Evolutionary conservation across 2,797 vertebrate species (phyloP).

Genomic region (Pachyuromys duprasi): DNA sequence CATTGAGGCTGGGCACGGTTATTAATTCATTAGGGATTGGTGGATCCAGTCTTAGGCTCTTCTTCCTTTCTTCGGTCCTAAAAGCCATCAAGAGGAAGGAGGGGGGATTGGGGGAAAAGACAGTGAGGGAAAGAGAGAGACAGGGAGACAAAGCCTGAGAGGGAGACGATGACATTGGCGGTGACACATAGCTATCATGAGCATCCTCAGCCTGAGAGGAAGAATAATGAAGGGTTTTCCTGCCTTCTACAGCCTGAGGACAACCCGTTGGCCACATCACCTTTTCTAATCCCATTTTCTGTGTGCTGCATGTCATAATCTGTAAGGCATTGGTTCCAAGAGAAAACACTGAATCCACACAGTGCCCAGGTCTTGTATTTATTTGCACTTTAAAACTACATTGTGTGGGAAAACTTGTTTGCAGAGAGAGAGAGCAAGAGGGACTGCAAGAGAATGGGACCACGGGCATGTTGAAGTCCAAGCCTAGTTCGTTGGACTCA

Average conservation of each 20-base stretch:
- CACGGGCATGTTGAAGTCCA: not conserved
- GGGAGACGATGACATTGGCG: slow-evolving; percentile 80
- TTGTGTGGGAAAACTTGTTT: slow-evolving; percentile 59
- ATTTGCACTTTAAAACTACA: slow-evolving; percentile 82
- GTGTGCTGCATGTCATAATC: slow-evolving; percentile 80
- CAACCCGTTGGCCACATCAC: slow-evolving; percentile 73
- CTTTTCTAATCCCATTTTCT: slow-evolving; percentile 79
- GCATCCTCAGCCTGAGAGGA: slow-evolving; percentile 58
- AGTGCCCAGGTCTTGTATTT: slow-evolving; percentile 80
- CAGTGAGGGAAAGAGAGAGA: slow-evolving; percentile 73
- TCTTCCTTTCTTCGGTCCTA: slow-evolving; percentile 74
- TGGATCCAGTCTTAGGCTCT: slow-evolving; percentile 64
- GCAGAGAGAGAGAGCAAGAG: not conserved
- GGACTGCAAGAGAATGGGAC: not conserved
- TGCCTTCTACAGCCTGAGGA: slow-evolving; percentile 81
- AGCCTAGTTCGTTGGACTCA: not conserved
- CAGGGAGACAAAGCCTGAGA: slow-evolving; percentile 81
- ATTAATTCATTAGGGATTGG: slow-evolving; percentile 74
- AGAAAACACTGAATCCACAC: slow-evolving; percentile 73
- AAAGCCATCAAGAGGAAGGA: slow-evolving; percentile 49
- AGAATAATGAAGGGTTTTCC: slow-evolving; percentile 75
- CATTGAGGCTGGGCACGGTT: slow-evolving; percentile 37
- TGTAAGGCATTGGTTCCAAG: slow-evolving; percentile 77
- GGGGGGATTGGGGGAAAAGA: slow-evolving; percentile 35
- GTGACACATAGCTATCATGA: slow-evolving; percentile 81